Evolutionary conservation across 1,140 invertebrate species (phyloP), one percentile per base, ranked within the genome.

Genomic region (Macrocentrus cingulum): DNA sequence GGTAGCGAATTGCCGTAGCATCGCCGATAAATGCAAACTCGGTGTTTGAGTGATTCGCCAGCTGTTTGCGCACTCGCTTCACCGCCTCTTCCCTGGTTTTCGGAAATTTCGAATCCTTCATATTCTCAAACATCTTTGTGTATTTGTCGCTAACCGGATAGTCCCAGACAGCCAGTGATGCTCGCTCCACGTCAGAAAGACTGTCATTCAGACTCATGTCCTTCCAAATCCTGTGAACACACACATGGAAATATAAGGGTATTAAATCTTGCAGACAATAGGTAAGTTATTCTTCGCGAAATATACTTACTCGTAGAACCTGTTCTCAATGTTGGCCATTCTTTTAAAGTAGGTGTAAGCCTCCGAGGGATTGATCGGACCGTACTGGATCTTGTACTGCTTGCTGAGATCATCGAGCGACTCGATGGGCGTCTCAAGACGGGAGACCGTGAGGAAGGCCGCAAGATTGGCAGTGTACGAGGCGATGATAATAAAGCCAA

Each of bases 141-240:
- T 96, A 99, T 68, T 97, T 98, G 75, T 99, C 95, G 66, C 92
- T 95, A 0, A 98, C 94, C 0, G 97, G 97, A 77, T 98, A 99
- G 75, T 99, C 96, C 96, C 96, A 99, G 0, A 99, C 96, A 0
- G 96, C 95, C 9, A 98, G 74, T 74, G 97, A 94, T 0, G 95
- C 91, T 45, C 95, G 80, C 70, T 98, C 94, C 0, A 94, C 84
- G 34, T 94, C 91, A 8, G 85, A 87, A 13, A 98, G 75, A 53
- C 90, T 94, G 73, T 98, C 95, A 67, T 98, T 96, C 7, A 98
- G 78, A 25, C 93, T 95, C 89, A 99, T 96, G 60, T 97, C 91
- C 72, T 97, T 97, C 96, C 96, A 99, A 63, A 98, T 97, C 66
- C 94, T 97, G 69, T 51, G 13, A 11, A 41, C 9, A 39, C 8